Percentiles rank a stretch among this genome's conserved stretches.
Conservation (phyloP, 2,113 vertebrate genomes). For the Caranx melampygus region DNA sequence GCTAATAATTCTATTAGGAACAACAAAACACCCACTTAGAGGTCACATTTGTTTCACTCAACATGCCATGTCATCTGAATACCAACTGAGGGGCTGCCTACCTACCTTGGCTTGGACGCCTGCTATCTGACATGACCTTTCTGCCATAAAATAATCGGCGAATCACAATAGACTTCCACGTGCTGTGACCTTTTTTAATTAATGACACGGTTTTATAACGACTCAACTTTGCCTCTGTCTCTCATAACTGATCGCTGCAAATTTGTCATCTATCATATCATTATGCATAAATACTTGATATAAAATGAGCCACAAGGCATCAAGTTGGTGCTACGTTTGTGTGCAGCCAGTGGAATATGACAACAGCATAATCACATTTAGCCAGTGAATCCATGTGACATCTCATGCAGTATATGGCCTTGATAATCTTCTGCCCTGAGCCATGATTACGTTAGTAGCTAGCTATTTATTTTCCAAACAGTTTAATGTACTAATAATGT, state of each 20-base stretch:
- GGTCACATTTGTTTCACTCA: slow-evolving; percentile 66
- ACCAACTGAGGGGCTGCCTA: slow-evolving; percentile 43
- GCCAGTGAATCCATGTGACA: slow-evolving; percentile 43
- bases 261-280: slow-evolving; percentile 11
- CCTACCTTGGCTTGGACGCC: slow-evolving; percentile 3
- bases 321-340: slow-evolving; percentile 29
- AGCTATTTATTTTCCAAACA: slow-evolving; percentile 32
- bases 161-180: slow-evolving; percentile 18
- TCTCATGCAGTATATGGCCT: slow-evolving; percentile 26
- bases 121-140: slow-evolving; percentile 47
- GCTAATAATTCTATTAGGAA: slow-evolving; percentile 73
- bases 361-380: slow-evolving; percentile 46
- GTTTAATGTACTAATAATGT: slow-evolving; percentile 48
- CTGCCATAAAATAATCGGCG: slow-evolving; percentile 42
- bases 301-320: slow-evolving; percentile 16
- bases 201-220: slow-evolving; percentile 20
- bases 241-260: slow-evolving; percentile 5
- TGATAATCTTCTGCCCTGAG: slow-evolving; percentile 49
- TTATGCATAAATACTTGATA: slow-evolving; percentile 11
- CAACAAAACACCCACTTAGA: slow-evolving; percentile 68
- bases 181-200: slow-evolving; percentile 12
- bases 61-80: slow-evolving; percentile 59
- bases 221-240: neutral
- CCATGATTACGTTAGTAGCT: slow-evolving; percentile 43
- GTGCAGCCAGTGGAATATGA: slow-evolving; percentile 37